phyloP scores from a whole-genome alignment of 2,113 vertebrate genomes.

The Monarcha castaneiventris region DNA sequence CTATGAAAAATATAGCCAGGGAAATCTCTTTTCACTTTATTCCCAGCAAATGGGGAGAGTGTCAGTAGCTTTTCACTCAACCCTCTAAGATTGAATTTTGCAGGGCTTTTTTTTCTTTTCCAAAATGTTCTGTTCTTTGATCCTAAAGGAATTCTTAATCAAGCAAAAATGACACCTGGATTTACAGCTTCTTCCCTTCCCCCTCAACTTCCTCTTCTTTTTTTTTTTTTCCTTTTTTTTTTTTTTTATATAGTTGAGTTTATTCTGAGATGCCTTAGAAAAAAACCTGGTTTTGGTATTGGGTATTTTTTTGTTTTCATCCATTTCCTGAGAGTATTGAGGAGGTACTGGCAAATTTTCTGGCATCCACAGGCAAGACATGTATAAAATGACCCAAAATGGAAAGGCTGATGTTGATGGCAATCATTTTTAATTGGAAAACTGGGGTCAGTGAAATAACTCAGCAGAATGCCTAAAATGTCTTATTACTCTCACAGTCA shows the following conservation, averaged over 20 bases:
- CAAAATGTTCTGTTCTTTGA: background rate
- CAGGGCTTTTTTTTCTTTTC: background rate
- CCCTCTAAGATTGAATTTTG: slow-evolving; percentile 24
- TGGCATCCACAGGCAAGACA: background rate
- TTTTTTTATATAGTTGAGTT: background rate
- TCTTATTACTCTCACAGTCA: background rate
- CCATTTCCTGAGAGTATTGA: background rate
- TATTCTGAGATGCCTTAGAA: background rate
- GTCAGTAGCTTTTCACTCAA: background rate
- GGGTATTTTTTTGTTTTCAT: background rate
- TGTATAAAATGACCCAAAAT: background rate
- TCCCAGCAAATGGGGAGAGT: background rate
- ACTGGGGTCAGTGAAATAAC: slow-evolving; percentile 10
- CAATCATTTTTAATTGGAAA: background rate
- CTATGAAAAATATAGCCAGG: slow-evolving; percentile 35
- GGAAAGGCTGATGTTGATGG: background rate
- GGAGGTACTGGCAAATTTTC: background rate
- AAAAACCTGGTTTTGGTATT: background rate
- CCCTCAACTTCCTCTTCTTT: background rate
- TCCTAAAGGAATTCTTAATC: slow-evolving; percentile 50
- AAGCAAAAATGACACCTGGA: slow-evolving; percentile 22
- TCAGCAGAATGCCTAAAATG: background rate
- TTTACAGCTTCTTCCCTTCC: background rate
- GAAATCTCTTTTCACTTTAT: slow-evolving; percentile 37
- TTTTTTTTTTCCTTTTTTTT: background rate